Conservation (phyloP, 2,888 invertebrate genomes). For the Drosophila siamana region DNA sequence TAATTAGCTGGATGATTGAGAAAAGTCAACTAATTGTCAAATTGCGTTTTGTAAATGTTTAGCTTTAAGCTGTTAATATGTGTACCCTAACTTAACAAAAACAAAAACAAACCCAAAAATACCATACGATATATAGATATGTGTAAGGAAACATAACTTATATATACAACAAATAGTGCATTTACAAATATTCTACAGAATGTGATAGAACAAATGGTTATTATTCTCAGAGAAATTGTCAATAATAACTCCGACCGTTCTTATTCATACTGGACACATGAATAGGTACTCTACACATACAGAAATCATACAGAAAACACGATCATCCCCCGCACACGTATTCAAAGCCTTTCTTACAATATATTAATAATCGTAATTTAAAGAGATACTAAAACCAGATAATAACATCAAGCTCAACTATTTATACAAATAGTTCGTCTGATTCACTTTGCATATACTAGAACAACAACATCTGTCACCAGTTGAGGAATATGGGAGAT, state of each 20-base stretch:
- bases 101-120: background rate
- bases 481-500: background rate
- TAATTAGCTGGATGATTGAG: background rate
- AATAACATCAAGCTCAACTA: background rate
- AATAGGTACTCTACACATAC: background rate
- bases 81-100: slow-evolving; percentile 8
- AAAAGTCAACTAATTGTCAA: background rate
- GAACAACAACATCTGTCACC: no score
- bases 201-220: slow-evolving; percentile 62
- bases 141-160: slow-evolving; percentile 13
- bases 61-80: slow-evolving; percentile 55
- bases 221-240: slow-evolving; percentile 13
- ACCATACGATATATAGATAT: slow-evolving; percentile 3
- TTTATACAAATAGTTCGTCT: background rate
- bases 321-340: no score
- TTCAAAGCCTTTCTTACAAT: no score
- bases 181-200: slow-evolving; percentile 45
- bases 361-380: slow-evolving; percentile 7
- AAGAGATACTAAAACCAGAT: slow-evolving; percentile 3
- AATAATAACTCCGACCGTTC: background rate
- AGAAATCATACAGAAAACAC: background rate
- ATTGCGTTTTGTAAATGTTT: slow-evolving; percentile 53
- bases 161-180: slow-evolving; percentile 32
- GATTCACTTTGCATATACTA: no score
- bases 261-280: background rate